phyloP scores from a whole-genome alignment of 2,888 invertebrate genomes.

The Epinotia brunnichana region DNA sequence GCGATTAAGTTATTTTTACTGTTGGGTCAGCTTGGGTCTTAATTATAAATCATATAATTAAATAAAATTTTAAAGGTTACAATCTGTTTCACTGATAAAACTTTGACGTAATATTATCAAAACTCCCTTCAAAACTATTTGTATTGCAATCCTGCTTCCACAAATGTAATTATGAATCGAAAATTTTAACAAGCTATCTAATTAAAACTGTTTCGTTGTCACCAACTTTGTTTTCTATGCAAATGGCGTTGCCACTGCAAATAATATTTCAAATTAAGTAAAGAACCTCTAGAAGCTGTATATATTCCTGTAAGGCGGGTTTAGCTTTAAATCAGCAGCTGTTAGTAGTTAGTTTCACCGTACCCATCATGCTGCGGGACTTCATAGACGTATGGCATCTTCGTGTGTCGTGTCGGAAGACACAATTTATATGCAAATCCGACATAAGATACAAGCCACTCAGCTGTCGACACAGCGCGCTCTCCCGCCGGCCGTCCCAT shows the following conservation, averaged over 20 bases:
- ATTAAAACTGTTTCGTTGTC: conserved; percentile 31
- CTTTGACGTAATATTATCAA: neutral
- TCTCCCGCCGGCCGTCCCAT: conserved; percentile 56
- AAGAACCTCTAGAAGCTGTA: conserved; percentile 37
- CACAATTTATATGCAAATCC: conserved; percentile 84
- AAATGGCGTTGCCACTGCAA: conserved; percentile 10
- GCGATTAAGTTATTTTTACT: too few species aligned
- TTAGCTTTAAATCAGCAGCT: conserved; percentile 28
- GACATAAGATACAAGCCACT: conserved; percentile 77
- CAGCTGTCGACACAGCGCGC: conserved; percentile 62
- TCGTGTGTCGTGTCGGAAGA: conserved; percentile 77
- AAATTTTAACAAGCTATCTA: conserved; percentile 22
- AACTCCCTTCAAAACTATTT: conserved; percentile 1
- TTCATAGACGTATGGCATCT: conserved; percentile 76
- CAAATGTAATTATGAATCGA: conserved; percentile 18
- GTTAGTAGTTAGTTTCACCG: conserved; percentile 22
- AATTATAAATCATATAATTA: too few species aligned
- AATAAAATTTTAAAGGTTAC: too few species aligned
- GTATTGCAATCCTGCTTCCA: conserved; percentile 13
- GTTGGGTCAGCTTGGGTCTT: too few species aligned
- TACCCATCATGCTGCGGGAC: conserved; percentile 45
- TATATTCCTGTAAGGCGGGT: neutral
- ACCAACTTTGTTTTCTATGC: conserved; percentile 30
- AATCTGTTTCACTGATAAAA: too few species aligned
- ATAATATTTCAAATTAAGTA: conserved; percentile 44